Conservation (phyloP, 2,113 vertebrate species). For the Ifrita kowaldi region DNA sequence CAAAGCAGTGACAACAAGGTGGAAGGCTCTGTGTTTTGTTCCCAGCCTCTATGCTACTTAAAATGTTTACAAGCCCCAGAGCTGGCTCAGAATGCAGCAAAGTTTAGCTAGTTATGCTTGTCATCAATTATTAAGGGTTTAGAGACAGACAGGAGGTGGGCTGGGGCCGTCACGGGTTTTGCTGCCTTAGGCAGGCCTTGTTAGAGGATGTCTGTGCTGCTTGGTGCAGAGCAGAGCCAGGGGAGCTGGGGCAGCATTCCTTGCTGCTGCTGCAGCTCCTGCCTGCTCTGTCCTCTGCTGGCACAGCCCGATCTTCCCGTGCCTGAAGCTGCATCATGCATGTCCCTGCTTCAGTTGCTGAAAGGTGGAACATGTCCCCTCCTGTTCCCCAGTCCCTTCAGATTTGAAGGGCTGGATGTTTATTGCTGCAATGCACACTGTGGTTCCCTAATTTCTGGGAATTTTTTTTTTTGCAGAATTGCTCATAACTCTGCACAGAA, state of each 20-base stretch:
- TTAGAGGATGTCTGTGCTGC: background rate
- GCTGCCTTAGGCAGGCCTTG: background rate
- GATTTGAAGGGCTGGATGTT: background rate
- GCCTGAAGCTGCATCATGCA: background rate
- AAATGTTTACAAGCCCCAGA: conserved; percentile 21
- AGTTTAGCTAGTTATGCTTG: conserved; percentile 24
- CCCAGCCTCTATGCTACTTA: background rate
- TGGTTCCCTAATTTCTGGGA: background rate
- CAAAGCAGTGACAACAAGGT: background rate
- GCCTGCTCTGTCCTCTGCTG: background rate
- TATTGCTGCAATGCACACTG: background rate
- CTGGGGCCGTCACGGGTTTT: background rate
- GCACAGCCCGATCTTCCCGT: accelerated
- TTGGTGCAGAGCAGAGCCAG: background rate
- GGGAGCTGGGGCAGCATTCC: background rate
- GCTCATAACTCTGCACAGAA: background rate
- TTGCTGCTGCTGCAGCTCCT: background rate
- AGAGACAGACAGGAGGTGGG: background rate
- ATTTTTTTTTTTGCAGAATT: background rate
- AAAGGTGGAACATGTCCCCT: background rate
- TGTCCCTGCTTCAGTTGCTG: background rate
- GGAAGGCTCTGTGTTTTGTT: background rate
- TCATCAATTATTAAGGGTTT: conserved; percentile 10
- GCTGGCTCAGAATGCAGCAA: background rate
- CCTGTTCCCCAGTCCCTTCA: background rate